Evolutionary conservation across 2,888 invertebrate species (phyloP).

Genomic region (Macrosoma leucophasiata): DNA sequence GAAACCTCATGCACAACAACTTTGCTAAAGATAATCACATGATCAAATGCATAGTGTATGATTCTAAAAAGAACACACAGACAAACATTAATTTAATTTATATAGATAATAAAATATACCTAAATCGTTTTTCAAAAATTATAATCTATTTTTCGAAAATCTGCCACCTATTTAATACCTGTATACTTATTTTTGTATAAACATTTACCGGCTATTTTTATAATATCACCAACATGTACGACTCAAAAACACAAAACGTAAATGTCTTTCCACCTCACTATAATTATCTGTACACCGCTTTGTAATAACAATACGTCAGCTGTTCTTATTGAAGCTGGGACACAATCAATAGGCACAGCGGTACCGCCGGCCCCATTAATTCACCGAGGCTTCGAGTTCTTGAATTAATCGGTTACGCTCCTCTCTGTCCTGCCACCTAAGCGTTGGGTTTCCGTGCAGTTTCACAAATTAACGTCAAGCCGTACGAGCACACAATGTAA

Average conservation of each 20-base stretch:
- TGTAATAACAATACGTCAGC: slow-evolving; percentile 5
- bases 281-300: background rate
- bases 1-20: no score
- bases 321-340: slow-evolving; percentile 6
- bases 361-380: slow-evolving; percentile 50
- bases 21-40: no score
- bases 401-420: slow-evolving; percentile 59
- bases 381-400: slow-evolving; percentile 54
- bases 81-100: no score
- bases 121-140: no score
- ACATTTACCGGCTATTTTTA: no score
- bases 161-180: no score
- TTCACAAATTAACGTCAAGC: slow-evolving; percentile 64
- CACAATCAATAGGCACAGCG: slow-evolving; percentile 51
- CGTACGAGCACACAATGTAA: slow-evolving; percentile 48
- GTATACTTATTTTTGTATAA: no score
- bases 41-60: no score
- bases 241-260: background rate
- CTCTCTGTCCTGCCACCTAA: slow-evolving; percentile 44
- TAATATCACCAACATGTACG: background rate
- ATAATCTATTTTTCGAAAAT: no score
- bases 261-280: background rate
- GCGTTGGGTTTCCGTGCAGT: slow-evolving; percentile 59
- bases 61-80: no score
- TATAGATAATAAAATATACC: no score